Conservation (phyloP, 2,888 invertebrate genomes). For the Physocephala rufipes region DNA sequence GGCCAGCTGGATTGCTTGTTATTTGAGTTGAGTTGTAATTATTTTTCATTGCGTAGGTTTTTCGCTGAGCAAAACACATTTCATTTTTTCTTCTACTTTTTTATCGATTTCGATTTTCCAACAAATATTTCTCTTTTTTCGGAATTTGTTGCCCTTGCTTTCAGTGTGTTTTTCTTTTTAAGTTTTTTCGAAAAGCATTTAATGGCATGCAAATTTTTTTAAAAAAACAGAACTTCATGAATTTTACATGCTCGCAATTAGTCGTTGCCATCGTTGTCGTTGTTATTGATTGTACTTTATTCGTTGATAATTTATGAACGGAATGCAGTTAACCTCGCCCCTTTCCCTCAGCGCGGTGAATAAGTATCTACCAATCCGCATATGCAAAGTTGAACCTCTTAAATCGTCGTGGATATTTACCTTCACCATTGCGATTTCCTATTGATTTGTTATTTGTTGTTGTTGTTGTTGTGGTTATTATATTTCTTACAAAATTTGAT, state of each 20-base stretch:
- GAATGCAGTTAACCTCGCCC: too few species aligned
- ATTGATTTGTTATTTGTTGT: too few species aligned
- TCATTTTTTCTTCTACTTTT: neutral
- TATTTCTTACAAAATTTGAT: too few species aligned
- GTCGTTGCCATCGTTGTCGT: slow-evolving; percentile 13
- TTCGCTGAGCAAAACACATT: neutral
- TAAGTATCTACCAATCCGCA: too few species aligned
- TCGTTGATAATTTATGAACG: neutral
- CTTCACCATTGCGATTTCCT: too few species aligned
- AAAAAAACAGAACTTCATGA: slow-evolving; percentile 19
- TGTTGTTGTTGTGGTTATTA: too few species aligned
- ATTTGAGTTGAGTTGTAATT: slow-evolving; percentile 15
- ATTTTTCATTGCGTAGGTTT: slow-evolving; percentile 32
- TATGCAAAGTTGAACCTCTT: neutral
- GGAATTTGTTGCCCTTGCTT: neutral
- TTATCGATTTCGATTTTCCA: neutral
- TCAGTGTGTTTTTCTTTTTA: neutral
- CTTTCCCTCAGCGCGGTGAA: too few species aligned
- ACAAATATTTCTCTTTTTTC: neutral
- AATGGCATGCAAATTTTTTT: slow-evolving; percentile 31
- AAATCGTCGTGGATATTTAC: too few species aligned
- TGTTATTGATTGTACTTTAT: neutral
- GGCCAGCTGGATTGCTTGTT: neutral
- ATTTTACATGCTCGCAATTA: slow-evolving; percentile 24
- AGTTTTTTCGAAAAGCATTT: slow-evolving; percentile 15